Base-by-base conservation (phyloP, 2,797 vertebrate genomes). In the Dermochelys coriacea region DNA sequence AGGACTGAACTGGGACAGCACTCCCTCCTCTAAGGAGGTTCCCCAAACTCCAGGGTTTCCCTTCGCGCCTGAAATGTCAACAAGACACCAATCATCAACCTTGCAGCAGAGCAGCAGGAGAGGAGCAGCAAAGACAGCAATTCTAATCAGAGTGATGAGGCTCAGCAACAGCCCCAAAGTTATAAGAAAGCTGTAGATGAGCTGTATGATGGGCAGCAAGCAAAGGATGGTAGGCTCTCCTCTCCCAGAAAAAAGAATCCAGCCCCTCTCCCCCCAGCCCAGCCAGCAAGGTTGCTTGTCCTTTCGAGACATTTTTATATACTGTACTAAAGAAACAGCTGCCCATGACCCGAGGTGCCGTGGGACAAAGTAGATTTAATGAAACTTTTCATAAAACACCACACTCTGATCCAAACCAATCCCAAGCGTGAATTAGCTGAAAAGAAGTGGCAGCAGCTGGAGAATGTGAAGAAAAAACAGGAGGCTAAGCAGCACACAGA, bases 241-340 rank as follows among this genome's bases (percentile, higher is more conserved):
- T 87, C 94, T 82, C 98, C 98, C 2, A 96, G 95, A 50, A 99
- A 98, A 97, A 98, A 98, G 90, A 98, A 96, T 80, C 91, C 93
- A 4, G 98, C 98, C 31, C 98, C 98, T 49, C 41, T 41, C 5
- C 5, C 41, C 41, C 41, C 5, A n/a, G 98, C 93, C 93, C 96
- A 0, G 61, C 97, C 34, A 96, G 45, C 95, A 98, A 99, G 99
- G 98, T 97, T 50, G 95, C 99, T 2, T 98, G 93, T 81, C 99
- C 99, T 71, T 98, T 99, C 98, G 98, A 95, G 75, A 98, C 98
- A 25, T 99, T 99, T 91, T 96, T 99, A 34, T 99, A 99, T 87
- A 99, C 99, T 0, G 99, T 99, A 82, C 99, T 99, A 93, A 99
- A 98, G 98, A 99, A 99, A 97, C 99, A 99, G 97, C 93, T 99